Percentiles rank a stretch among this genome's conserved stretches.
These are phyloP conservation scores for Lampris megalopsis DNA, from an alignment of 2,113 vertebrate genomes.

Conservation along the genomic window DNA sequence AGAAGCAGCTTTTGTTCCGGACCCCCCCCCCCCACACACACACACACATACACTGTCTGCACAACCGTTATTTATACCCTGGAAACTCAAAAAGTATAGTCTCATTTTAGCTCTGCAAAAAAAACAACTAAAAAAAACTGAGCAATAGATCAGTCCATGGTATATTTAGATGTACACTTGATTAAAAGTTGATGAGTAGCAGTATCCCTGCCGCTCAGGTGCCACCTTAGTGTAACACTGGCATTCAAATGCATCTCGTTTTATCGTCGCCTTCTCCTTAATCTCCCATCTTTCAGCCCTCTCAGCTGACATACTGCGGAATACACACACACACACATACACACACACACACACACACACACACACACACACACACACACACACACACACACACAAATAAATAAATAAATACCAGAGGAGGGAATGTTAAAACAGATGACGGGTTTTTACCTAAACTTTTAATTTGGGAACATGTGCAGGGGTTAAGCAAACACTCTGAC, in stretches of 20 bases:
- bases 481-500: too few relatives aligned
- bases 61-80: constrained; percentile 64
- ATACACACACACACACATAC: too few relatives aligned
- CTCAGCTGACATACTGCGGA: too few relatives aligned
- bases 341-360: too few relatives aligned
- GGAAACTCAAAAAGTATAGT: constrained; percentile 14
- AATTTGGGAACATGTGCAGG: background rate
- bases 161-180: constrained; percentile 38
- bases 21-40: constrained; percentile 1
- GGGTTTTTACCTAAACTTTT: background rate
- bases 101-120: constrained; percentile 33
- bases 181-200: constrained; percentile 47
- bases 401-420: too few relatives aligned
- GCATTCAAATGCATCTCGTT: background rate
- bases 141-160: constrained; percentile 13
- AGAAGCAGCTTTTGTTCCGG: constrained; percentile 52
- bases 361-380: too few relatives aligned
- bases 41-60: background rate
- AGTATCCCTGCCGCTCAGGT: constrained; percentile 26
- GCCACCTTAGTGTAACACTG: constrained; percentile 4
- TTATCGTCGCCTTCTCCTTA: background rate
- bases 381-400: too few relatives aligned
- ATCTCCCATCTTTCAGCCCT: background rate
- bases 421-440: too few relatives aligned
- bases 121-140: constrained; percentile 29